Evolutionary conservation across 2,113 vertebrate species (phyloP).

Genomic region (Ochotona curzoniae): DNA sequence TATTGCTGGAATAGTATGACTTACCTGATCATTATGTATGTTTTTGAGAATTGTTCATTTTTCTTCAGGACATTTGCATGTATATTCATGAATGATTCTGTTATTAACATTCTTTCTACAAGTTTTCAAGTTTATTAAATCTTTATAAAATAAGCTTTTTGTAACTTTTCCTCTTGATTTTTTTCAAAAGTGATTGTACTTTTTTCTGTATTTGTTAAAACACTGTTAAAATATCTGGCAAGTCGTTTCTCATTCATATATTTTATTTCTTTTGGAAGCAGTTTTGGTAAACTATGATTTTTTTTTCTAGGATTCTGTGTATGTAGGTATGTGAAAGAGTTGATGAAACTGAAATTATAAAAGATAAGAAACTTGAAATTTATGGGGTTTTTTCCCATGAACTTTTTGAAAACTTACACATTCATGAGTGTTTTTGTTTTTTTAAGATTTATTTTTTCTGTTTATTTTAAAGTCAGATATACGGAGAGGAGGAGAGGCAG

Average conservation of each 20-base stretch:
- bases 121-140: constrained; percentile 24
- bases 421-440: too few species aligned
- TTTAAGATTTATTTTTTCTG: too few species aligned
- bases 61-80: background rate
- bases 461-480: too few species aligned
- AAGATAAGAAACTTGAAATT: too few species aligned
- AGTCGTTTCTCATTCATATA: background rate
- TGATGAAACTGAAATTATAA: too few species aligned
- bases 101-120: background rate
- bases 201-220: constrained; percentile 24
- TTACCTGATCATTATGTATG: background rate
- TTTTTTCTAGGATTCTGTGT: background rate
- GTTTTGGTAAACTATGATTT: background rate
- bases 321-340: background rate
- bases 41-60: constrained; percentile 29
- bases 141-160: background rate
- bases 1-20: background rate
- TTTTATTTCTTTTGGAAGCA: background rate
- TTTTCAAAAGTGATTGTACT: background rate
- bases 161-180: background rate
- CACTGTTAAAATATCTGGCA: background rate
- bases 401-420: too few species aligned
- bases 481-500: too few species aligned
- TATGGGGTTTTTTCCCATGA: too few species aligned
- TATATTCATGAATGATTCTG: background rate